These are phyloP conservation scores for Shargacucullia verbasci DNA, from an alignment of 2,888 invertebrate species.

Conservation along the genomic window DNA sequence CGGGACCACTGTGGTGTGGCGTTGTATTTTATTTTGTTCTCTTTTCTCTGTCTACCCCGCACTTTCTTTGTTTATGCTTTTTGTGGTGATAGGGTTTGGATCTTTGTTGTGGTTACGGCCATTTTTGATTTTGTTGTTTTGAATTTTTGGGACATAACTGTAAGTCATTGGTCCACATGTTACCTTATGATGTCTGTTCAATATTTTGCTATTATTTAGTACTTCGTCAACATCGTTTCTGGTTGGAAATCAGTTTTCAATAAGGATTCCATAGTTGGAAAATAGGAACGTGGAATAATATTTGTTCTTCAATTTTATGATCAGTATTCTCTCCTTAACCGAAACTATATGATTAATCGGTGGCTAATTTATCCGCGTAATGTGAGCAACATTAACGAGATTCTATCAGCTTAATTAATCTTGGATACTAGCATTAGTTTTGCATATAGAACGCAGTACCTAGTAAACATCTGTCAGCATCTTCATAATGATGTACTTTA, in stretches of 20 bases:
- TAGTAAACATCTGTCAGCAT: slow-evolving; percentile 38
- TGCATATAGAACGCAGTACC: slow-evolving; percentile 17
- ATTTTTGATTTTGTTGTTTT: background rate
- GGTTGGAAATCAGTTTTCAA: too few species aligned
- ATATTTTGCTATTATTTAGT: too few species aligned
- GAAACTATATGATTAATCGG: slow-evolving; percentile 21
- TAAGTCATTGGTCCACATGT: too few species aligned
- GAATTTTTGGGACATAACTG: too few species aligned
- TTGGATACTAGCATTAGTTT: slow-evolving; percentile 13
- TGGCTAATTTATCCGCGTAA: slow-evolving; percentile 1
- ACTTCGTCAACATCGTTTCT: too few species aligned
- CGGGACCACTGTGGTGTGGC: slow-evolving; percentile 63
- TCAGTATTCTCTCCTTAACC: background rate
- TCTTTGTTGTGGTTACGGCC: slow-evolving; percentile 23
- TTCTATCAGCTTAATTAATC: slow-evolving; percentile 16
- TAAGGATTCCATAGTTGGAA: too few species aligned
- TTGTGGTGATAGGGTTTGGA: slow-evolving; percentile 45
- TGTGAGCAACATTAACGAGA: slow-evolving; percentile 16
- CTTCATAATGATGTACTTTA: slow-evolving; percentile 37
- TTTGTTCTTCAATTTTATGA: too few species aligned
- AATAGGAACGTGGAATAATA: too few species aligned
- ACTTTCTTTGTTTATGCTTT: slow-evolving; percentile 67
- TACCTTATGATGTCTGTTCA: too few species aligned
- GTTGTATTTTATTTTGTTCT: slow-evolving; percentile 55
- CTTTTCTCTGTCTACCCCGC: slow-evolving; percentile 47